These are phyloP conservation scores for Sweltsa coloradensis DNA, from an alignment of 1,140 invertebrate species.

Conservation along the genomic window DNA sequence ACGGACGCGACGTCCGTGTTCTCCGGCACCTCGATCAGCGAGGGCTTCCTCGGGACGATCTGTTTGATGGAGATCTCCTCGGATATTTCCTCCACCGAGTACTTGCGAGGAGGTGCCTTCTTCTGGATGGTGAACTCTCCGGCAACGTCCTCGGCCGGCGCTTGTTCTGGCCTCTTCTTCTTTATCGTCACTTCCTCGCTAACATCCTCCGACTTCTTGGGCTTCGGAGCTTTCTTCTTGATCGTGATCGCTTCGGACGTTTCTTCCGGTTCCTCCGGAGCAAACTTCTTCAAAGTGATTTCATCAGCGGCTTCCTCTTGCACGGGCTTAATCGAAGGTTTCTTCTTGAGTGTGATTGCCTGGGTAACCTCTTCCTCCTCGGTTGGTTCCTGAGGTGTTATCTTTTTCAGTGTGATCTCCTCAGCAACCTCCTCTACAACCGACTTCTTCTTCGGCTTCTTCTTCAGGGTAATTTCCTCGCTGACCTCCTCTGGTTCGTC, in stretches of 20 bases:
- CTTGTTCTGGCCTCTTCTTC: conserved; percentile 13
- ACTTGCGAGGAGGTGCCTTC: conserved; percentile 7
- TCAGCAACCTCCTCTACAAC: conserved; percentile 9
- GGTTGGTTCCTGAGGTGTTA: conserved; percentile 11
- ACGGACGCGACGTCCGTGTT: conserved; percentile 57
- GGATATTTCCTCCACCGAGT: conserved; percentile 13
- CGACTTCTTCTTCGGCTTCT: not conserved
- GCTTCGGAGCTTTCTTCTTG: conserved; percentile 8
- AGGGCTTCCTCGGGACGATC: conserved; percentile 36
- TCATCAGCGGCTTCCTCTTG: conserved; percentile 33
- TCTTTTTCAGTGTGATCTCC: conserved; percentile 12
- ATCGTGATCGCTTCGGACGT: conserved; percentile 10
- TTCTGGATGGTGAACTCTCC: conserved; percentile 16
- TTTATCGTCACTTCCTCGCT: conserved; percentile 18
- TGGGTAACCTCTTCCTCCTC: conserved; percentile 18
- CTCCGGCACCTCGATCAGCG: conserved; percentile 37
- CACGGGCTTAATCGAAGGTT: conserved; percentile 21
- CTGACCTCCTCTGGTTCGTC: conserved; percentile 8
- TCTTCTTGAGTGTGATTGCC: conserved; percentile 12
- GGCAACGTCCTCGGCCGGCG: conserved; percentile 13
- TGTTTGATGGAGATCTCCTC: conserved; percentile 43
- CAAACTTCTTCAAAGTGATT: conserved; percentile 31
- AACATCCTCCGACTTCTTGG: conserved; percentile 10
- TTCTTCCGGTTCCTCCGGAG: conserved; percentile 18
- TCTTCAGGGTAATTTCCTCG: conserved; percentile 16